Conservation (phyloP, 2,888 invertebrate species). For the Aleiodes testaceus region DNA sequence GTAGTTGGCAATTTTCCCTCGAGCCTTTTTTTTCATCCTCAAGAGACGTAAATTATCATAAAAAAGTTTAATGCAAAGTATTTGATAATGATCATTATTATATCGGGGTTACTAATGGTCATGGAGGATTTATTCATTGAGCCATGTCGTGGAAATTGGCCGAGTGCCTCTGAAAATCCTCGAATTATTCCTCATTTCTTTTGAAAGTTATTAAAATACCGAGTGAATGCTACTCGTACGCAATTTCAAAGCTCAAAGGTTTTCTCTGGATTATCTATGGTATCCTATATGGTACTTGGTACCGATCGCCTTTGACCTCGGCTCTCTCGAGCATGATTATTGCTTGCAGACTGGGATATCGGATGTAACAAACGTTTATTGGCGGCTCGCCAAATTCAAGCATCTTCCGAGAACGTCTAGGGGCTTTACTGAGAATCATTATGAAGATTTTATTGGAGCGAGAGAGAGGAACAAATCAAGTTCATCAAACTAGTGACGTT, state of each 20-base stretch:
- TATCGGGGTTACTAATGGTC: conserved; percentile 19
- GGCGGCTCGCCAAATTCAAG: conserved; percentile 42
- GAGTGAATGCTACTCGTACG: too few species aligned
- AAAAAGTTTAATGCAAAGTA: too few species aligned
- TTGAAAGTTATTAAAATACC: too few species aligned
- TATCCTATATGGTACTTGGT: conserved; percentile 7
- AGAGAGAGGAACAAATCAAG: background rate
- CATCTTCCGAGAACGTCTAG: conserved; percentile 39
- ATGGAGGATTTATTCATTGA: background rate
- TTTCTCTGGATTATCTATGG: background rate
- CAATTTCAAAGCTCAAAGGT: background rate
- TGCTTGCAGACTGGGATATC: conserved; percentile 45
- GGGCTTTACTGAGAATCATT: conserved; percentile 1
- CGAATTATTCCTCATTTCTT: too few species aligned
- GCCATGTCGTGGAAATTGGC: conserved; percentile 1
- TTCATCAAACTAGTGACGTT: background rate
- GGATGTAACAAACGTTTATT: conserved; percentile 43
- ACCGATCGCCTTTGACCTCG: conserved; percentile 44
- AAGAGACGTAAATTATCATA: background rate
- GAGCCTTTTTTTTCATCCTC: background rate
- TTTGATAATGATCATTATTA: too few species aligned
- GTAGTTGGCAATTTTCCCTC: conserved; percentile 6
- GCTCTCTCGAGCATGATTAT: conserved; percentile 40
- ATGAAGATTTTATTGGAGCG: conserved; percentile 2
- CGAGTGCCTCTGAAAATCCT: background rate